phyloP scores from a whole-genome alignment of 2,888 invertebrate genomes.

The Troides oblongomaculatus region DNA sequence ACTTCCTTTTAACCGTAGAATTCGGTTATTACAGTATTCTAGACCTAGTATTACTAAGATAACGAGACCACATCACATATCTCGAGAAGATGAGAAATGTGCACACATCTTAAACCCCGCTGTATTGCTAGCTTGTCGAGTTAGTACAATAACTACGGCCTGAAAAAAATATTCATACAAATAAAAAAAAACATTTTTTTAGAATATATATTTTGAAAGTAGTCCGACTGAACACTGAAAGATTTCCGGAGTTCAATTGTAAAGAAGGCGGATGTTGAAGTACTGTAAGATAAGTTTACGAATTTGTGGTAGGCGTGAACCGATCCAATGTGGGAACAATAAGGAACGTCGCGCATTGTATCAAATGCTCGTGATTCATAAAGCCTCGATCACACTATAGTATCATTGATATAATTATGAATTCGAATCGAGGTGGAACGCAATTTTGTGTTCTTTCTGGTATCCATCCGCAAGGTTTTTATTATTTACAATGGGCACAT shows the following conservation, averaged over 20 bases:
- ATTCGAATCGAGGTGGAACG: neutral
- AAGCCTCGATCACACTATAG: conserved; percentile 11
- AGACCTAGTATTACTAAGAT: too few species aligned
- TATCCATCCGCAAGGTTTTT: neutral
- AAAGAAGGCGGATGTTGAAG: conserved; percentile 8
- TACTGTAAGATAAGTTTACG: conserved; percentile 22
- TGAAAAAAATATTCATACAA: too few species aligned
- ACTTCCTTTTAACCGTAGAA: neutral
- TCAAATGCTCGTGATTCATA: conserved; percentile 16
- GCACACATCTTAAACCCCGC: too few species aligned
- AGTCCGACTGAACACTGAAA: neutral
- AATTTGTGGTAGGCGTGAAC: conserved; percentile 22
- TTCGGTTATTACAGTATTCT: too few species aligned
- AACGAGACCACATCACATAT: too few species aligned
- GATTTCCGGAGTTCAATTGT: neutral
- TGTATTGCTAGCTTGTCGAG: too few species aligned
- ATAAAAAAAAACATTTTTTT: too few species aligned
- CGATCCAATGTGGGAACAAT: conserved; percentile 20
- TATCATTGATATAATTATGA: conserved; percentile 11
- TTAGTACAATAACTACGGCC: too few species aligned
- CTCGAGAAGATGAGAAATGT: too few species aligned
- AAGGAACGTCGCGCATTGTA: conserved; percentile 17
- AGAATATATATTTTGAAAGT: neutral
- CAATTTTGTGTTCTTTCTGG: conserved; percentile 10
- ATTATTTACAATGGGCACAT: too few species aligned